Base-by-base conservation (phyloP, 2,113 vertebrate species). In the Nesoenas mayeri region DNA sequence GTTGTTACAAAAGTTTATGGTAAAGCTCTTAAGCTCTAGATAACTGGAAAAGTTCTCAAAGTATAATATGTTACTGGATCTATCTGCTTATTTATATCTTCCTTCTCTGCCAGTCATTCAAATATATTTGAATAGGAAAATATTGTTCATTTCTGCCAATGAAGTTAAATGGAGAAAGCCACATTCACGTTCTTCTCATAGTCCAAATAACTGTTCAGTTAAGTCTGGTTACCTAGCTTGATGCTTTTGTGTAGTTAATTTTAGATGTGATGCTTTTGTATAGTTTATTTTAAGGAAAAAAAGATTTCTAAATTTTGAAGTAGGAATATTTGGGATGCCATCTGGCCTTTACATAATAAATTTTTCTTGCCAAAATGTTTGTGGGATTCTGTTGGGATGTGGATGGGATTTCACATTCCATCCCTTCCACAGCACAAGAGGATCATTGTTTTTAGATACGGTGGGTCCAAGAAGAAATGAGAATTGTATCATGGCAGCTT, bases 381-480 rank as follows among this genome's bases (percentile, higher is more conserved):
- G 96, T 97, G 96, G 96, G 95, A 96, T 96, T 92, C 91, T 96
- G 48, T 75, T 96, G 85, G 92, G 96, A 94, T 94, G 91, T 96
- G 95, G 88, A 95, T 96, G 96, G 90, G 95, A 95, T 96, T 96
- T 96, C 91, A 66, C 96, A 97, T 97, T 97, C 96, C 93, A 89
- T 91, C 83, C 53, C 61, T 91, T 91, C 34, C 92, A n/a, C 79
- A 87, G 90, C 79, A 93, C 65, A 93, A 94, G 95, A 93, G 56
- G 66, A 88, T 95, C 88, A 91, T 95, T 96, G 93, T 96, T 88
- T 94, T 81, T 77, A 92, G 91, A 61, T 95, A 94, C 1, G 84
- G 73, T 89, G 54, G 21, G 40, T 96, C 90, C 86, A 94, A 89
- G 66, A 79, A 75, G 78, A 57, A 93, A 17, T 21, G 81, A 12